phyloP scores from a whole-genome alignment of 1,140 invertebrate genomes.

The Colletes latitarsis region DNA sequence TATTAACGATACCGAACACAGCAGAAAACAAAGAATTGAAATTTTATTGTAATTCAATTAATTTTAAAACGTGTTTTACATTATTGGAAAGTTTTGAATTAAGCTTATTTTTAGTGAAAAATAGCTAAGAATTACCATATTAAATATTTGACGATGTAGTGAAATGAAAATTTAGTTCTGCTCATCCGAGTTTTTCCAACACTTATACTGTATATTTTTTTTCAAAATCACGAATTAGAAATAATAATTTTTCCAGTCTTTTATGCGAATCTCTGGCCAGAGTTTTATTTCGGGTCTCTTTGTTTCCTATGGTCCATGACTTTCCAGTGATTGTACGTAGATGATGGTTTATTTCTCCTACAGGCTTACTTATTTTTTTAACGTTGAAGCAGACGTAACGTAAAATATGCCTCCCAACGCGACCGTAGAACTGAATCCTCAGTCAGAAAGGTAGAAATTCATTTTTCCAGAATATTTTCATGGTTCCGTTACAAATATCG shows the following conservation, averaged over 20 bases:
- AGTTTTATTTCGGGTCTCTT: neutral
- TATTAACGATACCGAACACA: too few species aligned
- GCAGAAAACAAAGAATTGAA: too few species aligned
- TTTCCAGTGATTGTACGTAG: neutral
- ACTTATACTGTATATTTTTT: neutral
- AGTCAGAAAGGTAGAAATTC: constrained; percentile 20
- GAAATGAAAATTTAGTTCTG: neutral
- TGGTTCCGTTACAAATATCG: constrained; percentile 15
- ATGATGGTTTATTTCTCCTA: constrained; percentile 56
- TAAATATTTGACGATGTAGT: too few species aligned
- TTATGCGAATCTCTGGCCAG: neutral
- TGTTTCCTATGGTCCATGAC: neutral
- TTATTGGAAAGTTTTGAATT: too few species aligned
- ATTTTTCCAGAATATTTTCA: constrained; percentile 27
- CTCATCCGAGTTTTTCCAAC: neutral
- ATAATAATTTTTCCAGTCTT: neutral
- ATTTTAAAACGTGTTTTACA: too few species aligned
- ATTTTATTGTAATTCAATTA: too few species aligned
- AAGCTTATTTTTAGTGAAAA: too few species aligned
- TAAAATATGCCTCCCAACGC: neutral
- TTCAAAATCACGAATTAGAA: neutral
- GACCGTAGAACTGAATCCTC: constrained; percentile 33
- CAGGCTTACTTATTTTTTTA: constrained; percentile 53
- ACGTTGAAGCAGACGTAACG: constrained; percentile 12
- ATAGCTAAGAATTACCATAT: too few species aligned